Percentiles rank a stretch among this genome's conserved stretches.
Evolutionary conservation across 2,113 vertebrate genomes (phyloP).

Genomic region (Spermophilus dauricus): DNA sequence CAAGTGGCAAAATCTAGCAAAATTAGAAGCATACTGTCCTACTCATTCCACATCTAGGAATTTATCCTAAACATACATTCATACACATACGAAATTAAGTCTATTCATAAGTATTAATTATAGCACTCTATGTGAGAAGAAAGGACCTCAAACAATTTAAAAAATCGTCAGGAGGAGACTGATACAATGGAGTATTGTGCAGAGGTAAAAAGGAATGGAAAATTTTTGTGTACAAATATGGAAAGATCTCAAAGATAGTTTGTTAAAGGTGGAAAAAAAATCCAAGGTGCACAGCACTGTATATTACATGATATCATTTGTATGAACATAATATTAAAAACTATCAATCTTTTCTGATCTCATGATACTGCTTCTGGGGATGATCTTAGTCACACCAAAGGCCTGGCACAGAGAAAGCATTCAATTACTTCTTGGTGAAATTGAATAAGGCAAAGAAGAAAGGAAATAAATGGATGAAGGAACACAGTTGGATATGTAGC

Average conservation of each 20-base stretch:
- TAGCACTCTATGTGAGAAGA: background rate
- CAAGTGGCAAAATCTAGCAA: conserved; percentile 20
- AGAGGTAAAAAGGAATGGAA: background rate
- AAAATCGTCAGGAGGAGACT: background rate
- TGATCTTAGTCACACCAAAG: background rate
- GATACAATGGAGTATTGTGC: background rate
- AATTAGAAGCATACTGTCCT: background rate
- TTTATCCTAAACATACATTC: background rate
- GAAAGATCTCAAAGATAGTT: conserved; percentile 14
- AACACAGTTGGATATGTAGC: background rate
- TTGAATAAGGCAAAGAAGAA: background rate
- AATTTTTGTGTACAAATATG: background rate
- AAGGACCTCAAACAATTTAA: background rate
- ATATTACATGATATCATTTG: background rate
- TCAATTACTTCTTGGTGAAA: background rate
- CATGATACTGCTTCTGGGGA: background rate
- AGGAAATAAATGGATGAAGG: background rate
- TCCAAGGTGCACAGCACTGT: background rate
- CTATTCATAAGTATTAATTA: conserved; percentile 13
- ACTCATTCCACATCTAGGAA: background rate
- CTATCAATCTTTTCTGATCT: background rate
- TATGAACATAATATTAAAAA: background rate
- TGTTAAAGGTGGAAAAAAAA: background rate
- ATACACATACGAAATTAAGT: background rate
- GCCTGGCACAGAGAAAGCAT: background rate